phyloP scores from a whole-genome alignment of 2,888 invertebrate genomes.

The Diarsia rubi region DNA sequence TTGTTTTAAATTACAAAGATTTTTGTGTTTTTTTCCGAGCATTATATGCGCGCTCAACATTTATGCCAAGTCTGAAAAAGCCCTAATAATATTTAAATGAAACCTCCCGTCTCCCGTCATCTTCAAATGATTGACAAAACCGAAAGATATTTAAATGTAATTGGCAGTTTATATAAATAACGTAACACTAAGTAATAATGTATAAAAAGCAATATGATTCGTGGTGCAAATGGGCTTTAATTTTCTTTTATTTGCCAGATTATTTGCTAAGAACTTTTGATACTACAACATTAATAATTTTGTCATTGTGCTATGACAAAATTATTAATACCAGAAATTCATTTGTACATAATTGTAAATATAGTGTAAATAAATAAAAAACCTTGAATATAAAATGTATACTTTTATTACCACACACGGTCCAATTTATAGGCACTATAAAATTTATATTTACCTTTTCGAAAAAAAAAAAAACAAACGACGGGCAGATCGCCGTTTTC shows the following conservation, averaged over 20 bases:
- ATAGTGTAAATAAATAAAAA: constrained; percentile 60
- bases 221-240: not conserved
- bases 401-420: constrained; percentile 45
- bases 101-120: not conserved
- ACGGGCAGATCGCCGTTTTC: too few relatives aligned
- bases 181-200: too few relatives aligned
- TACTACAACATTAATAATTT: too few relatives aligned
- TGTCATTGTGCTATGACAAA: not conserved
- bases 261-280: not conserved
- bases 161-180: not conserved
- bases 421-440: constrained; percentile 45
- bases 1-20: too few relatives aligned
- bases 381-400: constrained; percentile 38
- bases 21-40: too few relatives aligned
- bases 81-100: not conserved
- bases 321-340: not conserved
- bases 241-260: not conserved
- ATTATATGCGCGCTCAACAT: not conserved
- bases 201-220: too few relatives aligned
- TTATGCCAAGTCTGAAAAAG: not conserved
- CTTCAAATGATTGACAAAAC: not conserved
- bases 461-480: too few relatives aligned
- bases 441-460: too few relatives aligned
- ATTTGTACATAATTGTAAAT: constrained; percentile 63
- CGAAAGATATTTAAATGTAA: not conserved